Percentiles rank a stretch among this genome's conserved stretches.
phyloP scores from a whole-genome alignment of 2,113 vertebrate genomes.

The Neoarius graeffei region DNA sequence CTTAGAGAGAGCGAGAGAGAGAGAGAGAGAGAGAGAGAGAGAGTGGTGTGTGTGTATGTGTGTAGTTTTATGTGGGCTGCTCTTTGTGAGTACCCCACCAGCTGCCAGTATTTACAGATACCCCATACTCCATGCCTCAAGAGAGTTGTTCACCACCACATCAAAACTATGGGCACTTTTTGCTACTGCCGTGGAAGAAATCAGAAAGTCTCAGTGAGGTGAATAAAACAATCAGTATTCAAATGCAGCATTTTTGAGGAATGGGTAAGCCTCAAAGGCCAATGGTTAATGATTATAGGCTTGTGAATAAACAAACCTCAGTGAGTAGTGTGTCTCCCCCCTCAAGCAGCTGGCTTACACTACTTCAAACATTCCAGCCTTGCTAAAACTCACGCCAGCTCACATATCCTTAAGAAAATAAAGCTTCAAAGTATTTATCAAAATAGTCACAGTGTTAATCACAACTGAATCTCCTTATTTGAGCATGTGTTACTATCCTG shows the following conservation, averaged over 20 bases:
- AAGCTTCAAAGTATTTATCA: slow-evolving; percentile 69
- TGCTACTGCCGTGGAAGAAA: slow-evolving; percentile 5
- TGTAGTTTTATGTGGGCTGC: not conserved
- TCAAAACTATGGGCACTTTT: slow-evolving; percentile 48
- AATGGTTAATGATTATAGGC: slow-evolving; percentile 50
- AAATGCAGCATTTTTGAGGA: slow-evolving; percentile 32
- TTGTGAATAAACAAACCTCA: slow-evolving; percentile 59
- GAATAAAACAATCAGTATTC: slow-evolving; percentile 46
- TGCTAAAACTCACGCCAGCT: slow-evolving; percentile 67
- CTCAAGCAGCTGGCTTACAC: slow-evolving; percentile 55
- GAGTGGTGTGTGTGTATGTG: not conserved
- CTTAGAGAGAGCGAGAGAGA: no score
- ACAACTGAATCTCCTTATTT: slow-evolving; percentile 53
- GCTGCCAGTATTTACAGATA: slow-evolving; percentile 55
- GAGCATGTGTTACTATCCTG: slow-evolving; percentile 51
- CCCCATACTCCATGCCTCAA: slow-evolving; percentile 23
- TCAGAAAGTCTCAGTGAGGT: slow-evolving; percentile 43
- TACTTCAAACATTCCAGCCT: slow-evolving; percentile 57
- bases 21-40: no score
- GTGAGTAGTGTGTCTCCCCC: not conserved
- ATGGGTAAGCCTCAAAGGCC: slow-evolving; percentile 37
- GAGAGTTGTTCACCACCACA: slow-evolving; percentile 39
- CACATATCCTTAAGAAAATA: slow-evolving; percentile 70
- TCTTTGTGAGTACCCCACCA: slow-evolving; percentile 43
- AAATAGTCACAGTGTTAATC: slow-evolving; percentile 58